These are phyloP conservation scores for Steinernema scapterisci DNA, from an alignment of 2,888 invertebrate genomes.

Conservation along the genomic window DNA sequence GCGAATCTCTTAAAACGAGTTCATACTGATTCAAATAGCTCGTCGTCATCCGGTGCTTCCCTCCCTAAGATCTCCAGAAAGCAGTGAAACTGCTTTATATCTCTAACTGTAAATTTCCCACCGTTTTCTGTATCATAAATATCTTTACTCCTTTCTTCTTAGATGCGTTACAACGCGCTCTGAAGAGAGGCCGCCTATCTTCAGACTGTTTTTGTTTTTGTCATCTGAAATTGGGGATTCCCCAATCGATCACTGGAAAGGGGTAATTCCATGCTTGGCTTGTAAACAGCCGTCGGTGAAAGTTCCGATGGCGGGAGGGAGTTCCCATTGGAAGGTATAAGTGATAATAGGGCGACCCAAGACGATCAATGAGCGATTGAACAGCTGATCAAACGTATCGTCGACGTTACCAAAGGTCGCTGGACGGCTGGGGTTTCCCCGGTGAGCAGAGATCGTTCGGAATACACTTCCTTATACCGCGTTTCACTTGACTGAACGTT, in stretches of 20 bases:
- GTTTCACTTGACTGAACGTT: too few relatives aligned
- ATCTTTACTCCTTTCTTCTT: too few relatives aligned
- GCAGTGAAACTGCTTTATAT: not conserved
- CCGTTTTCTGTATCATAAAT: too few relatives aligned
- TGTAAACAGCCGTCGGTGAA: not conserved
- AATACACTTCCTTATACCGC: too few relatives aligned
- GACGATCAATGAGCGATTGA: not conserved
- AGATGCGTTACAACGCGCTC: not conserved
- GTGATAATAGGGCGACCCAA: not conserved
- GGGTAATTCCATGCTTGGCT: too few relatives aligned
- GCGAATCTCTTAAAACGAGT: not conserved
- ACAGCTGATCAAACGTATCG: not conserved
- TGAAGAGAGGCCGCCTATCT: not conserved
- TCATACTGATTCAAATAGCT: not conserved
- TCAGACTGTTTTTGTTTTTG: slow-evolving; percentile 16
- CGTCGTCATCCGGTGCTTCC: not conserved
- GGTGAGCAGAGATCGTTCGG: not conserved
- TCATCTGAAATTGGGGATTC: not conserved
- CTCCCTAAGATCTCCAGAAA: slow-evolving; percentile 12
- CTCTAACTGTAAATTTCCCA: too few relatives aligned
- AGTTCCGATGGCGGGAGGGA: not conserved
- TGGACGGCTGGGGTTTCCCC: not conserved
- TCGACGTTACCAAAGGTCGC: not conserved
- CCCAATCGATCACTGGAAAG: not conserved
- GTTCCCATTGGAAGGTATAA: not conserved